Conservation (phyloP, 30 jellyfish, hydroid and myxozoan genomes). For the Aurelia sp. region DNA sequence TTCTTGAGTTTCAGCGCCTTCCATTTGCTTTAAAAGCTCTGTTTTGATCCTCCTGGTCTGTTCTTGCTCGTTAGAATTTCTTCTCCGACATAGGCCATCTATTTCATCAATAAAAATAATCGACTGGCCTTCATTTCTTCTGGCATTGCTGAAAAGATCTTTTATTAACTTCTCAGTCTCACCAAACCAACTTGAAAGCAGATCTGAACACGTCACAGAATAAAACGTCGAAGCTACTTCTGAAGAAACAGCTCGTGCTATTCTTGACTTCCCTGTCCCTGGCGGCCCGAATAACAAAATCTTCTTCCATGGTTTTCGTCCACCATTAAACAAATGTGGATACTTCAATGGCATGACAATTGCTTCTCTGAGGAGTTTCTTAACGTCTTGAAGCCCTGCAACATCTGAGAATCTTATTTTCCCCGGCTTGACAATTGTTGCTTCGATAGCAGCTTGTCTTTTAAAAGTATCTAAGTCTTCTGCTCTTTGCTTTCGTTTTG, state of each 20-base stretch:
- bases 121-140: slow-evolving; percentile 67
- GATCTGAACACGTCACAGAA: slow-evolving; percentile 95
- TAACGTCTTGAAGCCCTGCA: slow-evolving; percentile 94
- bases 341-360: slow-evolving; percentile 87
- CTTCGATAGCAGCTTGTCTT: slow-evolving; percentile 73
- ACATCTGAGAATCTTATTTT: slow-evolving; percentile 72
- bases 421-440: slow-evolving; percentile 86
- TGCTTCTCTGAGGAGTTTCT: slow-evolving; percentile 86
- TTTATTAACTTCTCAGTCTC: slow-evolving; percentile 94
- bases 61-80: slow-evolving; percentile 91
- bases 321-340: slow-evolving; percentile 91
- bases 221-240: slow-evolving; percentile 90
- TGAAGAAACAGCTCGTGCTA: slow-evolving; percentile 95
- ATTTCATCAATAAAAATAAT: slow-evolving; percentile 94
- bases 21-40: slow-evolving; percentile 94
- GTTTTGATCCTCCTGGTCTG: slow-evolving; percentile 92
- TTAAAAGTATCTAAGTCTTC: slow-evolving; percentile 34
- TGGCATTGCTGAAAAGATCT: slow-evolving; percentile 90
- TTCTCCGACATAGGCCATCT: slow-evolving; percentile 93
- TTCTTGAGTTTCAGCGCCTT: slow-evolving; percentile 71
- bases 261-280: slow-evolving; percentile 95
- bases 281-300: slow-evolving; percentile 96
- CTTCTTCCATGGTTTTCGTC: slow-evolving; percentile 92
- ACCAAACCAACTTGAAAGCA: slow-evolving; percentile 97
- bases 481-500: slow-evolving; percentile 25